Conservation (phyloP, 1,140 invertebrate species). For the Octopus sinensis region DNA sequence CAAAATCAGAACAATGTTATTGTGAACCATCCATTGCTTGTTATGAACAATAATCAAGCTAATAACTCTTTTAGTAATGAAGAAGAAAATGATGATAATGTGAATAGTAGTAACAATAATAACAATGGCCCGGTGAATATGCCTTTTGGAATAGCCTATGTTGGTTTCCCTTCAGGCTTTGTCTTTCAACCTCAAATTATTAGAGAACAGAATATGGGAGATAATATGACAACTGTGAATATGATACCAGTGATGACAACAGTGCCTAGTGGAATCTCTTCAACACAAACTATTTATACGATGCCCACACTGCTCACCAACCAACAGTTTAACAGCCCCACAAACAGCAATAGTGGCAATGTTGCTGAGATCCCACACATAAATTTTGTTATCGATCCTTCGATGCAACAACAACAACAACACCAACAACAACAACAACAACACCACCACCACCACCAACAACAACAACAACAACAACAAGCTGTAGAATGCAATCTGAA, state of each 20-base stretch:
- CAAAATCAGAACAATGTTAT: too few species aligned
- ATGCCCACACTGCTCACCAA: background rate
- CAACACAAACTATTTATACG: background rate
- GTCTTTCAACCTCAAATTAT: constrained; percentile 1
- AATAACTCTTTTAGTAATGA: background rate
- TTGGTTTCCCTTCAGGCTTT: constrained; percentile 20
- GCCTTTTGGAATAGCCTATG: constrained; percentile 16
- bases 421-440: background rate
- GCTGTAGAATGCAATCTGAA: too few species aligned
- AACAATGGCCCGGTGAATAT: constrained; percentile 4
- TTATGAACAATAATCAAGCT: background rate
- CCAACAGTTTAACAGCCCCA: background rate
- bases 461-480: background rate
- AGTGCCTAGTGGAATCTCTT: background rate
- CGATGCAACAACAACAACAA: background rate
- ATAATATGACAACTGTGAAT: constrained; percentile 9
- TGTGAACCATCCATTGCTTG: background rate
- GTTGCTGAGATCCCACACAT: background rate
- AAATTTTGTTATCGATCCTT: background rate
- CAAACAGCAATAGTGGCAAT: background rate
- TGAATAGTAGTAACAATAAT: background rate
- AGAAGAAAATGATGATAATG: background rate
- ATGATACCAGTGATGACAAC: constrained; percentile 15
- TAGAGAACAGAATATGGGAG: background rate
- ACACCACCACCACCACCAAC: background rate